Conservation (phyloP, 2,113 vertebrate genomes). For the Saccopteryx bilineata region DNA sequence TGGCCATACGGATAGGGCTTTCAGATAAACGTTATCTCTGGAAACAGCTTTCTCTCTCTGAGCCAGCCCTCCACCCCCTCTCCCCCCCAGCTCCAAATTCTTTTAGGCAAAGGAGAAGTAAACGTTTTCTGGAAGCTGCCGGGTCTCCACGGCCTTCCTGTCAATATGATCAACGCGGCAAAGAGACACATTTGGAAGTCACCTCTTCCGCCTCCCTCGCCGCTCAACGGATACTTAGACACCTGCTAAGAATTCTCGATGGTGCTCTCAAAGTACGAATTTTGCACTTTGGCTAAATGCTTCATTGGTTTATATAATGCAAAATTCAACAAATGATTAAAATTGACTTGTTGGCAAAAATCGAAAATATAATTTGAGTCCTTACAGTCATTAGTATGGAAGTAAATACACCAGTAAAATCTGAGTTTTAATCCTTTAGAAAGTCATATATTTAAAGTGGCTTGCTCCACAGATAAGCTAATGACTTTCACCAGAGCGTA, state of each 20-base stretch:
- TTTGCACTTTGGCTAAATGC: neutral
- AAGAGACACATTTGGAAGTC: neutral
- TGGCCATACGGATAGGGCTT: neutral
- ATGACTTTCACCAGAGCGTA: slow-evolving; percentile 77
- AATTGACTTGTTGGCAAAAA: slow-evolving; percentile 73
- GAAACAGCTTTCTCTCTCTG: neutral
- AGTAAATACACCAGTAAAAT: slow-evolving; percentile 76
- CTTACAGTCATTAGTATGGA: slow-evolving; percentile 70
- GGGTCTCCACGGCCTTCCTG: neutral
- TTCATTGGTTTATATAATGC: neutral
- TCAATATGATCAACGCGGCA: no score
- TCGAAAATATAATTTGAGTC: slow-evolving; percentile 69
- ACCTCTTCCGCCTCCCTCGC: no score
- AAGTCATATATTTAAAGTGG: slow-evolving; percentile 69
- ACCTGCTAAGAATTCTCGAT: neutral
- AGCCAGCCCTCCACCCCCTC: neutral
- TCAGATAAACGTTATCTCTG: neutral
- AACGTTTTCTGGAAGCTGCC: neutral
- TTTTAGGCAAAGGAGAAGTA: neutral
- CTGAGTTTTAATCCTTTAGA: slow-evolving; percentile 77
- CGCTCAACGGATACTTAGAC: neutral
- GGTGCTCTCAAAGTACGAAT: neutral
- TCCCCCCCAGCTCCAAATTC: no score
- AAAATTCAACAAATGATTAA: slow-evolving; percentile 49
- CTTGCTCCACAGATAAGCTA: slow-evolving; percentile 72